Base-by-base conservation (phyloP, 2,888 invertebrate species). In the Girardia tigrina region DNA sequence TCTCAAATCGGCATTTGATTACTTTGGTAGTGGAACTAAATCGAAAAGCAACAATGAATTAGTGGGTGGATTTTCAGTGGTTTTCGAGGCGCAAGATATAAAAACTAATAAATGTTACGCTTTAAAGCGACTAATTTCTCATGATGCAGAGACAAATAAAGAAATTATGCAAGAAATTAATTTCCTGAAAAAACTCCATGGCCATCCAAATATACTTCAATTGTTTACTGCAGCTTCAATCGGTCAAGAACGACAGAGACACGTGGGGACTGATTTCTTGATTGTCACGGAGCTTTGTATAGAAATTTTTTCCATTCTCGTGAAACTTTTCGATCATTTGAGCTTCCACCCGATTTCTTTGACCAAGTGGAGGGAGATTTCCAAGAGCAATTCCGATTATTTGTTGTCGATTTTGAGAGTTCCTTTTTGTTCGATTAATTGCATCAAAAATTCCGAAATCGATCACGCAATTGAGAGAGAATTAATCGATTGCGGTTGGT, bases 201-300 rank as follows among this genome's bases (percentile, higher is more conserved):
- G 93, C 8, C 94, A 97, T 85, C 89, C 90, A 36, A 90, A 94
- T 84, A 89, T 97, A 79, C 91, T 95, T 78, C 89, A 91, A 83
- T 94, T 91, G 85, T 88, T 92, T 81, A 89, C 91, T 73, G 92
- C 92, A 73, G 87, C 88, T 28, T 89, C 89, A 84, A 89, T 90
- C 82, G 90, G 90, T 82, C 90, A 90, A 84, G 86, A 89, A 70
- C 89, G 89, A 81, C 90, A 90, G 28, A 87, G 87, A 73, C 90
- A 90, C 85, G 90, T 90, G 12, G 90, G 90, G 85, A 88, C 89
- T 70, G 95, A 95, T 85, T 97, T 91, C 86, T 87, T 94, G 80
- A 85, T 97, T 78, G 87, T 97, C 71, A 94, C 93, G 12, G 95
- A 97, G 85, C 86, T 94, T 29, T 97, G 95, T 85, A 88, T 90